Base-by-base conservation (phyloP, 2,797 vertebrate genomes). In the Okamejei kenojei region DNA sequence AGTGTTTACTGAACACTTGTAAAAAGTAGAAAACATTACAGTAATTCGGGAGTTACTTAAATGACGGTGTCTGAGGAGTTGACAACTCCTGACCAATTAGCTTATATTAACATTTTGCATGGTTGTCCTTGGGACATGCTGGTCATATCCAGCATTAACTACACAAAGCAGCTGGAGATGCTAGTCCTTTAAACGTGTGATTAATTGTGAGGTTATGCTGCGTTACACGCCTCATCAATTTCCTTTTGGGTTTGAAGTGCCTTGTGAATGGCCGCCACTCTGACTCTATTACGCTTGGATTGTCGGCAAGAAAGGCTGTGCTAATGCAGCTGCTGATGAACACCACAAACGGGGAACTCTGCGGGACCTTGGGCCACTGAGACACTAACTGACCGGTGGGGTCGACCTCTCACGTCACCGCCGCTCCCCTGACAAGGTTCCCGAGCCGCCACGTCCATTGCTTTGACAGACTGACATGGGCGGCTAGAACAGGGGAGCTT, bases 141-240 rank as follows among this genome's bases (percentile, higher is more conserved):
- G 93, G 93, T 94, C 93, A 93, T 94, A 93, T 94, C 95, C 94
- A 80, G 71, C 90, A 92, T 74, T 92, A 74, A 92, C 90, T 92
- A 92, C 93, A 95, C 95, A 54, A 92, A 96, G 94, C 93, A 91
- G 86, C 94, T 94, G 93, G 95, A 94, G 95, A 96, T 95, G 95
- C 94, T 77, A 95, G 94, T 94, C 95, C 94, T 94, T 94, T 95
- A 95, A 96, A 96, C 13, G 95, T 95, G 94, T 96, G 95, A 95
- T 96, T 96, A 96, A 96, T 95, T 95, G 95, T 95, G 95, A 96
- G 95, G 95, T 95, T 96, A 94, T 94, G 95, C 94, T 95, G 80
- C 90, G 95, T 95, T 95, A 94, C 95, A 96, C 93, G 94, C 95
- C 95, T 96, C 95, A 95, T 95, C 95, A 96, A 96, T 94, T 95